Base-by-base conservation (phyloP, 1,140 invertebrate genomes). In the Mamestra configurata region DNA sequence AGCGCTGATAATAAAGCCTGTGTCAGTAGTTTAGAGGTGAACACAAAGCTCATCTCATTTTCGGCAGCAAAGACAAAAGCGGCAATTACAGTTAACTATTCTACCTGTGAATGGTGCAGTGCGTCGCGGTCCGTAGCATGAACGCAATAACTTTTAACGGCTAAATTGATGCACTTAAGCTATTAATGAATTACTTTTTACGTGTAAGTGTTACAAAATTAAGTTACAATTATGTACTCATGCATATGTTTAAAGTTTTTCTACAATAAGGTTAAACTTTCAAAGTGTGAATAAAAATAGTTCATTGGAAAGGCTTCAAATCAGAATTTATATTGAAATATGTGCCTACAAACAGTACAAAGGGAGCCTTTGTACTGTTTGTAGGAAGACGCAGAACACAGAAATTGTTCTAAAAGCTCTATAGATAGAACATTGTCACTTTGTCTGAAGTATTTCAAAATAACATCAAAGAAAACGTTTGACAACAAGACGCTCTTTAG, bases 41-140 rank as follows among this genome's bases (percentile, higher is more conserved):
- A 80, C 82, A 92, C 88, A 91, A 92, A 88, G 87, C 84, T 81
- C 84, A 89, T 86, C 88, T 91, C 85, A 91, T 90, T 90, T 90
- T 89, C 82, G 88, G 82, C 87, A 82, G 82, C 88, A 89, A 91
- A 93, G 91, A 93, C 91, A 92, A 92, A 93, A 91, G 89, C 86
- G 66, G 85, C 84, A 93, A 93, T 93, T 93, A 93, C 86, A 85
- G 86, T 87, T 92, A 92, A 89, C 88, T 83, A 88, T 89, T 84
- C 76, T 83, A 82, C 80, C 77, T 79, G 43, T 15, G 35, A 55
- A 71, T 7, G 55, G 43, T 46, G 68, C 15, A 20, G 53, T 22
- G 18, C 35, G 22, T 55, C 46, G 24, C 40, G 55, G 8, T 76
- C 35, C 79, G 79, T 82, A 75, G 59, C 77, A 71, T 75, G 79